Conservation (phyloP, 37 sponge, comb jelly and placozoan species). For the Cliona cf. orientalis region DNA sequence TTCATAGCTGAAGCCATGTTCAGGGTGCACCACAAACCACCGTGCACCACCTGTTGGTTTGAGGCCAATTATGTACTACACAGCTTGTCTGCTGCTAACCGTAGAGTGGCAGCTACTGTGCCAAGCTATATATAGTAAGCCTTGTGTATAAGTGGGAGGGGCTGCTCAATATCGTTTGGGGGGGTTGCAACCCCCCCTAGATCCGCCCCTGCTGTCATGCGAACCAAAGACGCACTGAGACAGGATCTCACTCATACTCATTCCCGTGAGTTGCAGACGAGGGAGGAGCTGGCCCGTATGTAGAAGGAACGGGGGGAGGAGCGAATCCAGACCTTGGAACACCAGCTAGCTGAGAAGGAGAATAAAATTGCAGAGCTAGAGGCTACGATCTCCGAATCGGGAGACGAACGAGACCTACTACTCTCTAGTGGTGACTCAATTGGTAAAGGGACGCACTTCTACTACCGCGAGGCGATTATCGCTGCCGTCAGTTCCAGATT, state of each 20-base stretch:
- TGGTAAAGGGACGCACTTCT: neutral
- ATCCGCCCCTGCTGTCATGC: too few relatives aligned
- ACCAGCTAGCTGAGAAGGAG: neutral
- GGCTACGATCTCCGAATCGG: neutral
- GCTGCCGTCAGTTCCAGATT: neutral
- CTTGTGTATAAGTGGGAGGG: too few relatives aligned
- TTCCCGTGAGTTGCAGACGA: neutral
- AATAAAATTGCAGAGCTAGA: neutral
- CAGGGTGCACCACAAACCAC: too few relatives aligned
- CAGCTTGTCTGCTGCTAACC: too few relatives aligned
- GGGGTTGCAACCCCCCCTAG: too few relatives aligned
- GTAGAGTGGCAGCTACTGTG: too few relatives aligned
- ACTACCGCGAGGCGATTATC: neutral
- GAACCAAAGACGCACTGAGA: neutral
- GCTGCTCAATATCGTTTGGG: too few relatives aligned
- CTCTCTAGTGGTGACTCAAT: neutral
- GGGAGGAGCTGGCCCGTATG: neutral
- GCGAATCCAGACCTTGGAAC: neutral
- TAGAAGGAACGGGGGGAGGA: neutral
- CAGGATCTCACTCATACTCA: neutral
- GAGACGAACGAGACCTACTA: neutral
- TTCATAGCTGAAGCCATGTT: too few relatives aligned
- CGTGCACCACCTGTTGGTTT: too few relatives aligned
- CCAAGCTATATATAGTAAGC: too few relatives aligned
- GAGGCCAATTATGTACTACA: too few relatives aligned